Evolutionary conservation across 2,888 invertebrate species (phyloP).

Genomic region (Chymomyza procnemis): DNA sequence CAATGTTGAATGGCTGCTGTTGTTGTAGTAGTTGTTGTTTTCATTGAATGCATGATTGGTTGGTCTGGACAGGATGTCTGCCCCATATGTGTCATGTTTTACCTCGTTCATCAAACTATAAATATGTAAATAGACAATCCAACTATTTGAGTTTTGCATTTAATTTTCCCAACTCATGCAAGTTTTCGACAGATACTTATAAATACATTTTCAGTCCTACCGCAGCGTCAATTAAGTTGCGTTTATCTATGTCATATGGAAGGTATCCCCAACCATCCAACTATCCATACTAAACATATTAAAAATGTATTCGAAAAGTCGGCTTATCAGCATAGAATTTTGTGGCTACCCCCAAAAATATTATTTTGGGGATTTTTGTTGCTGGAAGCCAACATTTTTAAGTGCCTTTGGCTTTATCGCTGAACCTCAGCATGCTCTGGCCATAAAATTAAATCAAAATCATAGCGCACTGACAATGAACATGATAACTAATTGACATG

Average conservation of each 20-base stretch:
- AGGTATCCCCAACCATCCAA: no score
- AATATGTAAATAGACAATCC: not conserved
- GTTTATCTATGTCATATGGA: not conserved
- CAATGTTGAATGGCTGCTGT: not conserved
- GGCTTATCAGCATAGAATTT: not conserved
- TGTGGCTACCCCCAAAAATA: not conserved
- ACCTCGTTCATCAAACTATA: not conserved
- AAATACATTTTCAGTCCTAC: not conserved
- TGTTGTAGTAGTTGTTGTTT: no score
- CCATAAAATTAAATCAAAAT: constrained; percentile 64
- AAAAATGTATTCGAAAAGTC: not conserved
- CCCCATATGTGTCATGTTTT: not conserved
- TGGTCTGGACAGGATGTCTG: constrained; percentile 32
- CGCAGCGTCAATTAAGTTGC: not conserved
- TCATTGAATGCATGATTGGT: not conserved
- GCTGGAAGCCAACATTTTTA: not conserved
- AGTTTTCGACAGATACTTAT: not conserved
- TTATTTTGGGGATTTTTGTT: not conserved
- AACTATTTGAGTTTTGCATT: not conserved
- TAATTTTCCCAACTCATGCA: not conserved
- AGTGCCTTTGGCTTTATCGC: not conserved
- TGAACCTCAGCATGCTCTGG: not conserved
- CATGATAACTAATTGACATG: constrained; percentile 70
- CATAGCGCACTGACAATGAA: constrained; percentile 58
- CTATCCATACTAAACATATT: not conserved